These are phyloP conservation scores for Chloromyia formosa DNA, from an alignment of 2,888 invertebrate species.

Conservation along the genomic window DNA sequence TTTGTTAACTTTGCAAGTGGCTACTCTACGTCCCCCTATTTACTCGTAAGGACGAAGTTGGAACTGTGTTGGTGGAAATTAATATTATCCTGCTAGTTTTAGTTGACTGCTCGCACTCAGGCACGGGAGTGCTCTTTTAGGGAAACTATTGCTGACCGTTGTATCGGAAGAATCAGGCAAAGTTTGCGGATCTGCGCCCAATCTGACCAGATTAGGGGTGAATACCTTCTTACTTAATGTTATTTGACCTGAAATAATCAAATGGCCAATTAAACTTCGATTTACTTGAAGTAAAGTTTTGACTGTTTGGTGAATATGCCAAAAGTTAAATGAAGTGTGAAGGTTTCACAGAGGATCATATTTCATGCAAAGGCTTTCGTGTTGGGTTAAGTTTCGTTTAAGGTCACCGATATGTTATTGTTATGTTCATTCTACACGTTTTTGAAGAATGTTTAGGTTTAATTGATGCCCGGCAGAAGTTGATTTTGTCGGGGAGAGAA, in stretches of 20 bases:
- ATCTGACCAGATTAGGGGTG: conserved; percentile 5
- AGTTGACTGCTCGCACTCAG: background rate
- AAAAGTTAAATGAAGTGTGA: conserved; percentile 7
- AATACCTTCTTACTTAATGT: background rate
- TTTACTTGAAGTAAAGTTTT: background rate
- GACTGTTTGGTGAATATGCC: background rate
- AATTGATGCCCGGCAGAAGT: too few species aligned
- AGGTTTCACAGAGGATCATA: background rate
- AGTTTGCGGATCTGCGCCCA: background rate
- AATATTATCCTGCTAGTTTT: background rate
- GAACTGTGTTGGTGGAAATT: background rate
- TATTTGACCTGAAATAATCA: background rate
- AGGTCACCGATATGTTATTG: too few species aligned
- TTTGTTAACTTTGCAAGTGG: conserved; percentile 17
- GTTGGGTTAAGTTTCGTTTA: too few species aligned
- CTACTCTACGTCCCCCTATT: background rate
- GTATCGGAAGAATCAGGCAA: conserved; percentile 11
- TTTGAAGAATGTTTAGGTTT: too few species aligned
- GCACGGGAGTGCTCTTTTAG: background rate
- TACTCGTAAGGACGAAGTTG: too few species aligned
- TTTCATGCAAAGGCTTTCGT: too few species aligned
- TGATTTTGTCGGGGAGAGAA: too few species aligned
- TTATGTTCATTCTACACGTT: too few species aligned
- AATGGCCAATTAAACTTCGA: conserved; percentile 1
- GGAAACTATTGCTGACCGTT: conserved; percentile 4